Conservation (phyloP, 2,888 invertebrate genomes). For the Rhimphoctona megacephalus region DNA sequence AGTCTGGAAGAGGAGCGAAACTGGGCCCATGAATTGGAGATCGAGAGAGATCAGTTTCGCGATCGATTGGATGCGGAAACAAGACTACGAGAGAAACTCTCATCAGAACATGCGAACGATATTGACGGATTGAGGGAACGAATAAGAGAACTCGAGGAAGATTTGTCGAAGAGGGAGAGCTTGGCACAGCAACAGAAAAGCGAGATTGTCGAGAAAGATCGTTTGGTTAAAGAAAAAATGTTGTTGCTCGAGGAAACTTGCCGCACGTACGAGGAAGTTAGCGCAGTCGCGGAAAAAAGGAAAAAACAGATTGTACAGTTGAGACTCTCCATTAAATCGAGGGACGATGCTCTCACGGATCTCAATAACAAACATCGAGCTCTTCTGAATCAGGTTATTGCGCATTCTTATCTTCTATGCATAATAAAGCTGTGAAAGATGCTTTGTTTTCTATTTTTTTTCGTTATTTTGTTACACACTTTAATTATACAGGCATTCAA, state of each 20-base stretch:
- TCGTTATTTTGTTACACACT: too few species aligned
- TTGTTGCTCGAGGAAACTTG: constrained; percentile 79
- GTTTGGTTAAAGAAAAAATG: constrained; percentile 79
- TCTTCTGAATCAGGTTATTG: constrained; percentile 80
- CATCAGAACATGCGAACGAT: constrained; percentile 75
- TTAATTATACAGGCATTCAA: rapidly evolving
- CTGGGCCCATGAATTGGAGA: constrained; percentile 82
- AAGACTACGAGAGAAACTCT: constrained; percentile 75
- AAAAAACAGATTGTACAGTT: constrained; percentile 85
- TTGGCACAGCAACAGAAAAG: constrained; percentile 78
- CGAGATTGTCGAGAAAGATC: constrained; percentile 80
- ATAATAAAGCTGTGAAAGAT: neutral
- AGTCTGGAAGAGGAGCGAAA: constrained; percentile 81
- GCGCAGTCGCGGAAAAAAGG: constrained; percentile 82
- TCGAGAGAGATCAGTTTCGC: constrained; percentile 80
- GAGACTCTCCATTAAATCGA: constrained; percentile 82
- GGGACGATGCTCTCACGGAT: constrained; percentile 85
- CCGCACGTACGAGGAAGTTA: constrained; percentile 79
- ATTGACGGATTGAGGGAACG: constrained; percentile 77
- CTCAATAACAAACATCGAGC: constrained; percentile 84
- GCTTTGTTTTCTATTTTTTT: neutral
- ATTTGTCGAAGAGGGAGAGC: constrained; percentile 81
- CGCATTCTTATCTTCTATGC: constrained; percentile 10
- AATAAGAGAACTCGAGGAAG: constrained; percentile 79
- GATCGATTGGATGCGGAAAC: constrained; percentile 78